Percentiles rank a stretch among this genome's conserved stretches.
Evolutionary conservation across 2,888 invertebrate genomes (phyloP).

Genomic region (Melangyna quadrimaculata): DNA sequence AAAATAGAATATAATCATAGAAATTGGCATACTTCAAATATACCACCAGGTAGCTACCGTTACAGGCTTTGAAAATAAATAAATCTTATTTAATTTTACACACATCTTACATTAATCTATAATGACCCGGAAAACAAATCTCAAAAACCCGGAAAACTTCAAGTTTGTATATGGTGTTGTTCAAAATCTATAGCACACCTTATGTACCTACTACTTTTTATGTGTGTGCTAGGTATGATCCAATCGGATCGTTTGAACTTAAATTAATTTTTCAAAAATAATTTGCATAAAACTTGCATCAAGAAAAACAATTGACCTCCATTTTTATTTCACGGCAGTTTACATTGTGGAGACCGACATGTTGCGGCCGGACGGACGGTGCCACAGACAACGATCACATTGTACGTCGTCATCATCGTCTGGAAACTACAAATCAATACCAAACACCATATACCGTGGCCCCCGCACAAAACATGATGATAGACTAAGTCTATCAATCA

Average conservation of each 20-base stretch:
- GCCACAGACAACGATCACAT: background rate
- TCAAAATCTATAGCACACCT: constrained; percentile 35
- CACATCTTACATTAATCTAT: background rate
- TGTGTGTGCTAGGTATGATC: background rate
- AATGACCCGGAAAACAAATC: constrained; percentile 36
- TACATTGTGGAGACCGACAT: background rate
- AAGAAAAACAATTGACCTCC: constrained; percentile 61
- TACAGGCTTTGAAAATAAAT: background rate
- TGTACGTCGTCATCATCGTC: background rate
- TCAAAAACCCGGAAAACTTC: constrained; percentile 40
- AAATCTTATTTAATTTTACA: background rate
- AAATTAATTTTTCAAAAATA: constrained; percentile 9
- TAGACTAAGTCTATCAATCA: constrained; percentile 60
- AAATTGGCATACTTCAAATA: background rate
- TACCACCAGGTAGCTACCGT: background rate
- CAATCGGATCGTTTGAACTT: constrained; percentile 1
- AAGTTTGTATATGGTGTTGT: background rate
- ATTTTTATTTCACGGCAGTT: constrained; percentile 41
- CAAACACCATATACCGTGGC: background rate
- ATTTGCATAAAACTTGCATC: constrained; percentile 63
- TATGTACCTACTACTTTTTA: background rate
- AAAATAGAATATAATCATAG: background rate
- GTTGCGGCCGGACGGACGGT: background rate
- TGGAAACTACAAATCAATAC: constrained; percentile 19
- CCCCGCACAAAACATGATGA: constrained; percentile 52